phyloP scores from a whole-genome alignment of 2,888 invertebrate species.

The Dolomedes plantarius region DNA sequence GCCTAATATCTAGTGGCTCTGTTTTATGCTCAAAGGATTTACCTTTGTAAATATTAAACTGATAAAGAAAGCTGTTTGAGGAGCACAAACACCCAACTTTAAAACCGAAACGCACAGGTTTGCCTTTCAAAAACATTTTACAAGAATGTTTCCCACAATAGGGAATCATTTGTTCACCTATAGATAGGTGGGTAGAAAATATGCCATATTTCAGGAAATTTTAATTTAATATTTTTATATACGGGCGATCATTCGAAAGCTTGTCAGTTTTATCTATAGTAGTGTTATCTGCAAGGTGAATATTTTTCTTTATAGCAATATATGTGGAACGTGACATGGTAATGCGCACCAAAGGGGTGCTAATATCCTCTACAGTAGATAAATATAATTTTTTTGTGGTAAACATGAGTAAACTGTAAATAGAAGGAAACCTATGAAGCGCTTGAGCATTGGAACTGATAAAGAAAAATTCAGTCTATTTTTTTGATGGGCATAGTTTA shows the following conservation, averaged over 20 bases:
- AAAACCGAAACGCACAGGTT: background rate
- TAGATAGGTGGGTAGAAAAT: background rate
- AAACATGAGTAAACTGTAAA: background rate
- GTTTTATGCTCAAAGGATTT: slow-evolving; percentile 4
- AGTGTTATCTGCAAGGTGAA: slow-evolving; percentile 21
- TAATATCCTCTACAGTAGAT: background rate
- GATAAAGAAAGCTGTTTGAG: background rate
- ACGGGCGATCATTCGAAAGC: background rate
- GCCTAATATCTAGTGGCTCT: background rate
- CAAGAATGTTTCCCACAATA: slow-evolving; percentile 7
- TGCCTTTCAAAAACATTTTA: slow-evolving; percentile 18
- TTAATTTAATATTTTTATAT: too few species aligned
- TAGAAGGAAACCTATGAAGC: slow-evolving; percentile 13
- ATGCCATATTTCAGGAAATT: background rate
- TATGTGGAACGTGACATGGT: background rate
- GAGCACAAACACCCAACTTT: slow-evolving; percentile 12
- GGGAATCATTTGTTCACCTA: too few species aligned
- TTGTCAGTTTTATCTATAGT: slow-evolving; percentile 4
- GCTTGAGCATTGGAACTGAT: slow-evolving; percentile 12
- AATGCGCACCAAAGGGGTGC: background rate
- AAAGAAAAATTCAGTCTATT: background rate
- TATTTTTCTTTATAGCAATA: slow-evolving; percentile 2
- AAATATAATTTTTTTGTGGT: slow-evolving; percentile 22
- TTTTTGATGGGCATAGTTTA: background rate
- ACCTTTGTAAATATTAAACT: slow-evolving; percentile 9